Percentiles rank a stretch among this genome's conserved stretches.
Conservation (phyloP, 2,797 vertebrate species). For the Vespertilio murinus region DNA sequence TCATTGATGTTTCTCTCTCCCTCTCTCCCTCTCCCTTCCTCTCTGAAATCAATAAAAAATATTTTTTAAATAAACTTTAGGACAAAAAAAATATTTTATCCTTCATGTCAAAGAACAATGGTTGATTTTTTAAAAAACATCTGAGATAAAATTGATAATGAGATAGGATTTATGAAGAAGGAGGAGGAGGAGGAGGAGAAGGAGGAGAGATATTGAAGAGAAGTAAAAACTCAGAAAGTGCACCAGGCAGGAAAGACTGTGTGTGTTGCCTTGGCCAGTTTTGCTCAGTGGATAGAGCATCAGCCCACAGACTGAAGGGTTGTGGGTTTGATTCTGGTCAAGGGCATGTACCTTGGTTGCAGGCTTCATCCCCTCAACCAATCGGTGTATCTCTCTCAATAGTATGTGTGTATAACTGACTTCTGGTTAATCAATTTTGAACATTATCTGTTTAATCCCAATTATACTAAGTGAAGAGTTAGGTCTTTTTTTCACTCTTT, state of each 20-base stretch:
- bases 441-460: background rate
- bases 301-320: no score
- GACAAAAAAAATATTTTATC: background rate
- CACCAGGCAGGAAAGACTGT: background rate
- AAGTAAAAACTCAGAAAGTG: background rate
- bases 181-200: no score
- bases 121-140: background rate
- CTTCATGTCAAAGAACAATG: background rate
- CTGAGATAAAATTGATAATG: background rate
- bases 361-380: no score
- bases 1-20: no score
- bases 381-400: background rate
- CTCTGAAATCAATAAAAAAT: no score
- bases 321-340: no score
- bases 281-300: no score
- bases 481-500: background rate
- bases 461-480: background rate
- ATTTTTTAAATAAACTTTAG: background rate
- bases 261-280: no score
- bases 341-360: no score
- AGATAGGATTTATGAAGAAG: background rate
- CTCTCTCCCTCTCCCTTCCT: no score
- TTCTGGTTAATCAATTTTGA: background rate
- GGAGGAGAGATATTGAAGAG: background rate
- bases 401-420: background rate